Evolutionary conservation across 2,113 vertebrate species (phyloP).

Genomic region (Callipepla squamata): DNA sequence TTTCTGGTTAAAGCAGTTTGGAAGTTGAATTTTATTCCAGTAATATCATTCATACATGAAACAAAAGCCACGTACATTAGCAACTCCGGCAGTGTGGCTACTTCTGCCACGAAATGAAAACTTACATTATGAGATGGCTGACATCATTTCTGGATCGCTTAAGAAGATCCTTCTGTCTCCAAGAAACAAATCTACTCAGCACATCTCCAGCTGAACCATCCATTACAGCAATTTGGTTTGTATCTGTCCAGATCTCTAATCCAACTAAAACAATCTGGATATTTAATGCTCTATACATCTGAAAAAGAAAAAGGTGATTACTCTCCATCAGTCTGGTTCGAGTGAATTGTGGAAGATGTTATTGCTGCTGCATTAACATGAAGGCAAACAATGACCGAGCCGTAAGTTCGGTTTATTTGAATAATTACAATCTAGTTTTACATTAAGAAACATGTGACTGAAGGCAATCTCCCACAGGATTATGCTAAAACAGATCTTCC

Average conservation of each 20-base stretch:
- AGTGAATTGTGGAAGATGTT: neutral
- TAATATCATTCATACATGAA: neutral
- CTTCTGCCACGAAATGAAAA: neutral
- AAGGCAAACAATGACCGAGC: neutral
- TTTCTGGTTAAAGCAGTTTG: neutral
- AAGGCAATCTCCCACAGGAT: neutral
- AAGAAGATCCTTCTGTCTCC: conserved; percentile 76
- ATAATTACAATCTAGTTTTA: neutral
- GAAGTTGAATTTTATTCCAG: neutral
- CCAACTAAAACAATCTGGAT: conserved; percentile 85
- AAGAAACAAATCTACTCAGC: conserved; percentile 79
- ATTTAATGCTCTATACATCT: conserved; percentile 87
- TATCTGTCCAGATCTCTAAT: conserved; percentile 79
- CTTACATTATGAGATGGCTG: conserved; percentile 86
- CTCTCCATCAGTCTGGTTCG: neutral
- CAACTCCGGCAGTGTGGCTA: neutral
- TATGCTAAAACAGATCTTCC: neutral
- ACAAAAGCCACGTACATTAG: neutral
- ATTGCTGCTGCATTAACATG: neutral
- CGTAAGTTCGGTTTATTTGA: neutral
- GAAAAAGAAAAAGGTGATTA: neutral
- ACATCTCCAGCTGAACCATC: conserved; percentile 74
- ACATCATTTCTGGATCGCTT: conserved; percentile 76
- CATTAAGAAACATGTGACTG: neutral
- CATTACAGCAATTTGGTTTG: conserved; percentile 79